These are phyloP conservation scores for Galerucella nymphaeae DNA, from an alignment of 2,888 invertebrate genomes.

Conservation along the genomic window DNA sequence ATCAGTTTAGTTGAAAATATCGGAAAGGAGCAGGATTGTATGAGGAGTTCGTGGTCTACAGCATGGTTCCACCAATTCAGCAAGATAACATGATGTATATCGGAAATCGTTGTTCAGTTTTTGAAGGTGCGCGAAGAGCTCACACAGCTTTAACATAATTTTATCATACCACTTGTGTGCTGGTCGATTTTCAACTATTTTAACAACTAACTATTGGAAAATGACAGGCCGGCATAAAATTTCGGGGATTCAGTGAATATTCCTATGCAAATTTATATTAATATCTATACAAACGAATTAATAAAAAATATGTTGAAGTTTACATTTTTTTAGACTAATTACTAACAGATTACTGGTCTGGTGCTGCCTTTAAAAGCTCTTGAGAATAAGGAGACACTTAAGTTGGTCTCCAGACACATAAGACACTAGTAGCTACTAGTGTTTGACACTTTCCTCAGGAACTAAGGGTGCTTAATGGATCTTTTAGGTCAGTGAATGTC, in stretches of 20 bases:
- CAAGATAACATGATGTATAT: constrained; percentile 45
- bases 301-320: too few relatives aligned
- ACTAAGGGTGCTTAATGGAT: too few relatives aligned
- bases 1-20: constrained; percentile 44
- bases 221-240: constrained; percentile 51
- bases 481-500: too few relatives aligned
- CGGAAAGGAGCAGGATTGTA: constrained; percentile 58
- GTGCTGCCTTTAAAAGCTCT: too few relatives aligned
- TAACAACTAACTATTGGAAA: constrained; percentile 50
- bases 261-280: not conserved
- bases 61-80: constrained; percentile 45
- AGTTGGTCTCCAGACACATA: too few relatives aligned
- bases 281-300: not conserved
- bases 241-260: constrained; percentile 35
- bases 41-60: constrained; percentile 44
- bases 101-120: constrained; percentile 55
- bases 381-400: too few relatives aligned
- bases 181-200: constrained; percentile 17
- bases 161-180: constrained; percentile 24
- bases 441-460: too few relatives aligned
- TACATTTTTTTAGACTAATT: too few relatives aligned
- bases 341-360: too few relatives aligned
- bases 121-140: constrained; percentile 44
- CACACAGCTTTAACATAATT: constrained; percentile 27
- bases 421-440: too few relatives aligned